Evolutionary conservation across 2,113 vertebrate species (phyloP), one percentile per base, ranked within the genome.

Genomic region (Etheostoma spectabile): DNA sequence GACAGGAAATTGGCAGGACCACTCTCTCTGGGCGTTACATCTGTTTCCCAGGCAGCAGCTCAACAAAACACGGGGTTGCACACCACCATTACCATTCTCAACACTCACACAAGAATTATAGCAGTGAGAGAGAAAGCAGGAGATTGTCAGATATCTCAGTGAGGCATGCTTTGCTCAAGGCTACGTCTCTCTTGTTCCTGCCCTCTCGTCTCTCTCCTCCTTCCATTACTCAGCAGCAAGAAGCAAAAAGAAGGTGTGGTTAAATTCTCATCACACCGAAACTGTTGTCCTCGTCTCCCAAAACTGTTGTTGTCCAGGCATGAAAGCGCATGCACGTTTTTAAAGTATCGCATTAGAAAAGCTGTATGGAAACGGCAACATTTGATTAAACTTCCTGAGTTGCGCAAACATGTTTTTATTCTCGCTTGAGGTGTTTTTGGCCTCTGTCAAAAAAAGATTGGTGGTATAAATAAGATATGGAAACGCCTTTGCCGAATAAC

Each of bases 1-100:
- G 79, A 89, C 76, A 91, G 87, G 88, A 92, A 93, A 63, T 85
- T 85, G 86, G 88, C 80, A 88, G 57, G 74, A 80, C 83, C 74
- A 27, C 63, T 83, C 74, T 83, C 74, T 80, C 52, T 64, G 76
- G 83, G 87, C 63, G 84, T 90, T 91, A 42, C 92, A 92, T 83
- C 88, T 91, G 94, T 95, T 92, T 92, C 93, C 93, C 74, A 80
- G 93, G 94, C 91, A 95, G 92, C 94, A 53, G 85, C 90, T 90
- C 86, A 94, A 94, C 92, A 95, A 94, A 95, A 93, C 93, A 93
- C 49, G 71, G 78, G 75, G 69, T 86, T 68, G 80, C 82, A 85
- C 83, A 86, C 75, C 65, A 77, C 74, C 71, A 61, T 81, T 74
- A 24, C 56, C 49, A 66, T 77, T 78, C 80, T 82, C 72, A 70